Evolutionary conservation across 2,797 vertebrate genomes (phyloP), one percentile per base, ranked within the genome.

Genomic region (Peromyscus attwateri): DNA sequence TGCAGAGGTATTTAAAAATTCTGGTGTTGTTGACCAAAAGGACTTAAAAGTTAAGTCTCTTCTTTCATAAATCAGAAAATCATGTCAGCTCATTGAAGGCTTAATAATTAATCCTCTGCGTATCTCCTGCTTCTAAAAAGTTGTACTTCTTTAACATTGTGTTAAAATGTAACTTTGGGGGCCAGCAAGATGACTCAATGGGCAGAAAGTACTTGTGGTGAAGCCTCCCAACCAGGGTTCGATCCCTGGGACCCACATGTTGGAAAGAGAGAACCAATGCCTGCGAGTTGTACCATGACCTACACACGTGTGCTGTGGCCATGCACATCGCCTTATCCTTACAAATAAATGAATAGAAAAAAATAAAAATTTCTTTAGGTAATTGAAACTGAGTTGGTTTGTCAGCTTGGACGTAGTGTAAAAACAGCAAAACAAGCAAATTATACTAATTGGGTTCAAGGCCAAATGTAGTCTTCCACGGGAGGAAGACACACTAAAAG

Each of bases 341-440:
- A 82, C 9, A 49, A 68, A 57, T 19, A 71, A 73, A 73, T 40
- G 16, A 29, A 19, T 55, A 55, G 55, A 19, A 40, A 37, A 34
- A 0, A 1, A 1, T 7, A 8, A 71, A 31, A 0, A 3, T 31
- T 92, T 81, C 17, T 23, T 6, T 5, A 34, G 94, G 89, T 95
- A 94, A 7, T 9, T 31, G 17, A 62, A 89, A 98, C 94, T 97
- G 98, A 98, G 98, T 98, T 96, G 46, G 89, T 82, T 73, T 95
- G 64, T 85, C 73, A 85, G 64, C 82, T 73, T 94, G 40, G 62
- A 46, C 14, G 90, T 73, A 62, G 70, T 68, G 13, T 88, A 71
- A 95, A 95, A 95, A 95, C 91, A 73, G 62, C 27, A 60, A 92
- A 95, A 87, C 40, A 70, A 34, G 87, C 6, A 79, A 29, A 84